Base-by-base conservation (phyloP, 2,113 vertebrate species). In the Oceanites oceanicus region DNA sequence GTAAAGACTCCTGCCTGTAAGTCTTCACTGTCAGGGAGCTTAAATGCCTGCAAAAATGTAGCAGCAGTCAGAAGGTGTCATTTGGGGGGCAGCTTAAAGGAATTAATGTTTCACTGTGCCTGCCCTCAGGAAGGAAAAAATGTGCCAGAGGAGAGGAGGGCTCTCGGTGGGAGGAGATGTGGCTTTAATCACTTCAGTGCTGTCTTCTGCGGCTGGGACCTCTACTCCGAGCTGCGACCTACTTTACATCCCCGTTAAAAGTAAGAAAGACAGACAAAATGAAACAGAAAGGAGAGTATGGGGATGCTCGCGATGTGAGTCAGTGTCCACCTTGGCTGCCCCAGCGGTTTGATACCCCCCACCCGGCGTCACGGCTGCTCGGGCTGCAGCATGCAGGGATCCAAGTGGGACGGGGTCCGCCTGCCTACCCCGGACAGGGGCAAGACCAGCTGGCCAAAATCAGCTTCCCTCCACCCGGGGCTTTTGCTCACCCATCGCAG, bases 1-100 rank as follows among this genome's bases (percentile, higher is more conserved):
- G 58, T 74, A 63, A 87, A 70, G 91, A 88, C 93, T 68, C 77
- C 38, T 88, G 94, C 87, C 97, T 97, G 97, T 71, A 85, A 96
- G 77, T 74, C 94, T 61, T 97, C 96, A 96, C 84, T 96, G 96
- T 97, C 94, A 80, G 59, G 45, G 32, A 82, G 74, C 29, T 73
- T 72, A 73, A 92, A 91, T 59, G 74, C 77, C 58, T 90, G 58
- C 62, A 92, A 52, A 89, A 85, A 44, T 38, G 25, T 36, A 72
- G 88, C 76, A 52, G 49, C 65, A 81, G 52, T 63, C 73, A 72
- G 76, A 81, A 89, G 55, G 66, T 90, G 84, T 78, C 19, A 2
- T 76, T 15, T 92, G 25, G n/a, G 61, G 80, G 70, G 45, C 65
- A 81, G 47, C 18, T 63, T 67, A 44, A 67, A 81, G 80, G 58